Conservation (phyloP, 2,797 vertebrate genomes). For the Acrocephalus scirpaceus region DNA sequence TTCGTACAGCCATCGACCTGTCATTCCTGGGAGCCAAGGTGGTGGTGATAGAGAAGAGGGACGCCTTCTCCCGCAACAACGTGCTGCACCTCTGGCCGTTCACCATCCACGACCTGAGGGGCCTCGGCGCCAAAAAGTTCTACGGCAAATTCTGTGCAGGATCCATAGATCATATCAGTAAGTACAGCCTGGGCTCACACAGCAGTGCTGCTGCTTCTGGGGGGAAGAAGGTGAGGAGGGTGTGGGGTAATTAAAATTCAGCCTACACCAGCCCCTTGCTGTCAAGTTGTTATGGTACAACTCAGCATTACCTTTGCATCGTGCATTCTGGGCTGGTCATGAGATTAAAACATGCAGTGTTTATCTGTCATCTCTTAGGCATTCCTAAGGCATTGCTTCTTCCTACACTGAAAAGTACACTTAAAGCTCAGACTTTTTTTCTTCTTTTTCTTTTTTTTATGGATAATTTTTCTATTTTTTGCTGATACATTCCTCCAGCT, state of each 20-base stretch:
- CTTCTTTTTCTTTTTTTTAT: not conserved
- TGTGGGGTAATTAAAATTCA: not conserved
- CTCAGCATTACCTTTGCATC: not conserved
- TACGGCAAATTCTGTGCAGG: constrained; percentile 98
- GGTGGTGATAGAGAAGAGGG: constrained; percentile 95
- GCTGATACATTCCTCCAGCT: not conserved
- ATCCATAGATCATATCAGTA: constrained; percentile 98
- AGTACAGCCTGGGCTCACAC: constrained; percentile 64
- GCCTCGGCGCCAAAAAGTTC: constrained; percentile 97
- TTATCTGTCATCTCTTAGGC: not conserved
- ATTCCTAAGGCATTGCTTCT: not conserved
- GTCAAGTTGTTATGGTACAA: fast-evolving
- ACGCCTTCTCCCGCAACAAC: constrained; percentile 96
- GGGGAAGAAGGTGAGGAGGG: not conserved
- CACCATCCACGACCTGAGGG: constrained; percentile 94
- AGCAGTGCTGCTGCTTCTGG: not conserved
- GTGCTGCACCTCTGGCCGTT: constrained; percentile 98
- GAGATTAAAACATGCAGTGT: not conserved
- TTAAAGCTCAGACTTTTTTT: not conserved
- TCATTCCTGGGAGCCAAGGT: constrained; percentile 95
- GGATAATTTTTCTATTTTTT: not conserved
- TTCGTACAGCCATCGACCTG: constrained; percentile 95
- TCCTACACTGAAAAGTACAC: not conserved
- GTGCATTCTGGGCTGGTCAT: fast-evolving
- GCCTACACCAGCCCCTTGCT: not conserved